phyloP scores from a whole-genome alignment of 2,113 vertebrate species.

The Charadrius vociferus region DNA sequence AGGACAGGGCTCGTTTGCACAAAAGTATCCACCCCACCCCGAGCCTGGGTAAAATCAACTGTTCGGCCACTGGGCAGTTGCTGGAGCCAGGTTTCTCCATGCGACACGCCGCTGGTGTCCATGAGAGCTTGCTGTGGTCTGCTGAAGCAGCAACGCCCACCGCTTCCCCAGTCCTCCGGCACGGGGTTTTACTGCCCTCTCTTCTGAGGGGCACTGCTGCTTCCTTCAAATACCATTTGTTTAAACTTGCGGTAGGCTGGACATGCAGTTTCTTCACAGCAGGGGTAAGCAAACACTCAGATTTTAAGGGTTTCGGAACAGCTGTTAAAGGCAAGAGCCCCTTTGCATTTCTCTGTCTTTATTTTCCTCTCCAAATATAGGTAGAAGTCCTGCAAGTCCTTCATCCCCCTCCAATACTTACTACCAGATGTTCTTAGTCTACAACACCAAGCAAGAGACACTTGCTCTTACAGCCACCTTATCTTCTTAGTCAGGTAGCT shows the following conservation, averaged over 20 bases:
- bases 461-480: neutral
- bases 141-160: neutral
- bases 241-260: rapidly evolving
- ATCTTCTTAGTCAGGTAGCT: neutral
- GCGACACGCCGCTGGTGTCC: rapidly evolving
- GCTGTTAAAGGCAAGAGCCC: neutral
- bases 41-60: neutral
- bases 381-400: neutral
- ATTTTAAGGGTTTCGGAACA: neutral
- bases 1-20: neutral
- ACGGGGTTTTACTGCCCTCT: neutral
- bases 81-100: neutral
- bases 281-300: neutral
- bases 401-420: neutral
- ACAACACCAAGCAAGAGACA: neutral
- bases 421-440: neutral
- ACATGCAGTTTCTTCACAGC: neutral
- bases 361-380: neutral
- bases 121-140: neutral
- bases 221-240: neutral
- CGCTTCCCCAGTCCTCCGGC: neutral
- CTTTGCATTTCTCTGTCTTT: neutral
- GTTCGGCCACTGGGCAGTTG: neutral
- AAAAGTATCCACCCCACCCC: neutral
- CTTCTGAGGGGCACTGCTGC: neutral